phyloP scores from a whole-genome alignment of 2,113 vertebrate species.

The Gnathochromis pfefferi region DNA sequence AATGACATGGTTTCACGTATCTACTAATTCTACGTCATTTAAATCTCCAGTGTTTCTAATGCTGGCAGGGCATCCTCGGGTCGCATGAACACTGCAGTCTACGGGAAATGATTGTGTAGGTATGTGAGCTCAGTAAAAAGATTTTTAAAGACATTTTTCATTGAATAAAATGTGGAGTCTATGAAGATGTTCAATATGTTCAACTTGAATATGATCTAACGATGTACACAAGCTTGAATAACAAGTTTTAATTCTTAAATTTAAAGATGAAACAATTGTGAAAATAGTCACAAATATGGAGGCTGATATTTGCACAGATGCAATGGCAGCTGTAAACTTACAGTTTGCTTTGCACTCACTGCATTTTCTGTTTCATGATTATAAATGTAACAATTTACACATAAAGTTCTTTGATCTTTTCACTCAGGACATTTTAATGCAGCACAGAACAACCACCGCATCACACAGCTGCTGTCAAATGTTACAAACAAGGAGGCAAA shows the following conservation, averaged over 20 bases:
- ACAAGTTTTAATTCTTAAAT: rapidly evolving
- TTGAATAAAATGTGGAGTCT: rapidly evolving
- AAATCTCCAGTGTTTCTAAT: neutral
- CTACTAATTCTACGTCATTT: neutral
- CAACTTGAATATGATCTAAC: neutral
- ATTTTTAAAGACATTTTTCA: neutral
- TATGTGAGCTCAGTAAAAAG: neutral
- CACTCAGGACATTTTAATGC: neutral
- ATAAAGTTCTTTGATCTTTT: neutral
- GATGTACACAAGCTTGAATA: neutral
- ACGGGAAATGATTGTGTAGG: neutral
- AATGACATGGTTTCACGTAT: neutral
- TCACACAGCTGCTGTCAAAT: neutral
- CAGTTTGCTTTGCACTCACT: neutral
- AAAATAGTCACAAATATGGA: neutral
- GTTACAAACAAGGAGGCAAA: neutral
- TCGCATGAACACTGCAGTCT: neutral
- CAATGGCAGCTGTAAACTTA: rapidly evolving
- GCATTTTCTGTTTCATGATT: neutral
- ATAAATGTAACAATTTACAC: neutral
- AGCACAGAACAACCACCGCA: rapidly evolving
- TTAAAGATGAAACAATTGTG: neutral
- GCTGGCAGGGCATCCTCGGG: neutral
- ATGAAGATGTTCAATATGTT: neutral
- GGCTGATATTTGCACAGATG: neutral